Conservation (phyloP, 64 coral and sea anemone genomes). For the Dendronephthya gigantea region DNA sequence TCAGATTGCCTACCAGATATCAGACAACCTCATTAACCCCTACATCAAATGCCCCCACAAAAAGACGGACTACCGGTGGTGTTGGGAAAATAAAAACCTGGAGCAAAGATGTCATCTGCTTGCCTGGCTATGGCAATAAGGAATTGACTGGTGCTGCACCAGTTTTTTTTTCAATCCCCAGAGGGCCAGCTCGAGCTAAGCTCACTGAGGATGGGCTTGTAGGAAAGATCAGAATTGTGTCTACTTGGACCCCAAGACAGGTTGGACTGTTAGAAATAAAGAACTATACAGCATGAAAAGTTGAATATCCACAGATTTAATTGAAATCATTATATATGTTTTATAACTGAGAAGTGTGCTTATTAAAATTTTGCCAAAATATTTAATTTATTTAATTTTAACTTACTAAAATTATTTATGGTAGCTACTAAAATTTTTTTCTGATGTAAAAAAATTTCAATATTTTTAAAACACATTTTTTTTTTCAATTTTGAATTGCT, state of each 20-base stretch:
- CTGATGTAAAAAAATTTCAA: no score
- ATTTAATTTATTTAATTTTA: no score
- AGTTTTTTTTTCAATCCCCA: not conserved
- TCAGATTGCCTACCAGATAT: not conserved
- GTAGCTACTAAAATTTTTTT: no score
- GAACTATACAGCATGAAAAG: not conserved
- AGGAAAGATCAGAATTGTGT: not conserved
- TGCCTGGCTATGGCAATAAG: not conserved
- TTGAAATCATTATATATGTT: no score
- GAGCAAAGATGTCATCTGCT: not conserved
- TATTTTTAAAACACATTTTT: no score
- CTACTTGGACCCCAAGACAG: not conserved
- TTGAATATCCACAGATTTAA: no score
- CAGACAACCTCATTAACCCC: not conserved
- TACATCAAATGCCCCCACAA: not conserved
- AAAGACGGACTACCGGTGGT: not conserved
- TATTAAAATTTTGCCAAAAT: no score
- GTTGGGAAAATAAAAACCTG: not conserved
- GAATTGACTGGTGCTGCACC: not conserved
- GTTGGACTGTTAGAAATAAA: not conserved
- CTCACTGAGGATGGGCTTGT: not conserved
- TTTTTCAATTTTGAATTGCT: no score
- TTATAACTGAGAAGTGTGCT: no score
- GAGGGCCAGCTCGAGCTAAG: not conserved
- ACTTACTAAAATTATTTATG: no score